Evolutionary conservation across 64 coral and sea anemone species (phyloP).

Genomic region (Montipora capricornis): DNA sequence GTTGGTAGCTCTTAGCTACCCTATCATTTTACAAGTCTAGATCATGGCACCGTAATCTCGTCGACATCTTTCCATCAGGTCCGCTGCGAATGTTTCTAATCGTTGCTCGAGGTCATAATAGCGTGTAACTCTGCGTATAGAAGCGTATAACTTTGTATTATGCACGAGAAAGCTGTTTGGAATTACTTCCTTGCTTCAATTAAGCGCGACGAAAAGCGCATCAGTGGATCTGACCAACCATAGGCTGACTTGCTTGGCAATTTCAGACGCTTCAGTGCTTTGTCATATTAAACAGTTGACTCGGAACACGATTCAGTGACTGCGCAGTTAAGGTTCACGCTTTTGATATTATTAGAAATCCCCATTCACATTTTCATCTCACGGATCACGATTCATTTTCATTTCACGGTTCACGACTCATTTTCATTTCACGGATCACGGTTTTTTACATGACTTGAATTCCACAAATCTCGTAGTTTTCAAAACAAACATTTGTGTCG

Average conservation of each 20-base stretch:
- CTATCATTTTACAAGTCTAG: background rate
- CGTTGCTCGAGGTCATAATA: background rate
- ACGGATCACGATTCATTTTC: background rate
- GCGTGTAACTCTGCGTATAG: conserved; percentile 9
- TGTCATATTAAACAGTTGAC: background rate
- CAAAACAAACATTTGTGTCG: background rate
- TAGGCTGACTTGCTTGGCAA: background rate
- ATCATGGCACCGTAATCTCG: background rate
- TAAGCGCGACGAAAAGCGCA: background rate
- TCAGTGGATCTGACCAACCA: background rate
- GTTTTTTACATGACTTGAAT: no score
- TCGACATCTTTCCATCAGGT: background rate
- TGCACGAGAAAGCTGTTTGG: background rate
- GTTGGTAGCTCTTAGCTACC: background rate
- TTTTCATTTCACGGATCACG: no score
- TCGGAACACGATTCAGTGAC: background rate
- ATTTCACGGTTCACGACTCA: conserved; percentile 1
- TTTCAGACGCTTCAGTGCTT: conserved; percentile 7
- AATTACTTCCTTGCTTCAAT: conserved; percentile 36
- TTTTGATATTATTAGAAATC: background rate
- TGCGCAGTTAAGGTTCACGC: background rate
- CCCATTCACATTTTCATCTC: background rate
- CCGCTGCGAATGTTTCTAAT: background rate
- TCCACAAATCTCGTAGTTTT: background rate
- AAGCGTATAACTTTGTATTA: conserved; percentile 19